Conservation (phyloP, 1,140 invertebrate genomes). For the Caenorhabditis tropicalis region DNA sequence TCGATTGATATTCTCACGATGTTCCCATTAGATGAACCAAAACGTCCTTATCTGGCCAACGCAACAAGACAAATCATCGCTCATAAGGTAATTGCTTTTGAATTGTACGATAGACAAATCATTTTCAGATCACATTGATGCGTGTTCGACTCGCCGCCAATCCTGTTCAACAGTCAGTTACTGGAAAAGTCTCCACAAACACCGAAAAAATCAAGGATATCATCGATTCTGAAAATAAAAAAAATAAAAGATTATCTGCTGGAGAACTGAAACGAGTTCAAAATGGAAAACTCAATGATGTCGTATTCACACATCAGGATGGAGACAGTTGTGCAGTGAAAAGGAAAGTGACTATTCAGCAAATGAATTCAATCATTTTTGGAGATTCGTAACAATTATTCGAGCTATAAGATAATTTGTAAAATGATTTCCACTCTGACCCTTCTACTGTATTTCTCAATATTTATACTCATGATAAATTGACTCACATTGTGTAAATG, state of each 20-base stretch:
- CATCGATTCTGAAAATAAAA: not conserved
- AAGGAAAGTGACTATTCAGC: conserved; percentile 2
- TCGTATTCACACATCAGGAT: not conserved
- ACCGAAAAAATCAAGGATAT: conserved; percentile 15
- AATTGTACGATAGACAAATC: not conserved
- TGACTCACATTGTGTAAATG: not conserved
- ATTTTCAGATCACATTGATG: not conserved
- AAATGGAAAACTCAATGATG: not conserved
- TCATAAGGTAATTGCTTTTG: not conserved
- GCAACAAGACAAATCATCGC: conserved; percentile 7
- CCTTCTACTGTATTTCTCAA: too few species aligned
- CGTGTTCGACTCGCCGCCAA: not conserved
- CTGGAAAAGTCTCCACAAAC: not conserved
- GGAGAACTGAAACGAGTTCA: not conserved
- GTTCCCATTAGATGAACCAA: conserved; percentile 18
- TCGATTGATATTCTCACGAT: conserved; percentile 26
- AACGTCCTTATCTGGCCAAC: not conserved
- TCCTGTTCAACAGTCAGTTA: not conserved
- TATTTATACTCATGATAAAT: not conserved
- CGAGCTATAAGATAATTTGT: not conserved
- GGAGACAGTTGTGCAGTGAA: conserved; percentile 25
- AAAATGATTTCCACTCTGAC: not conserved
- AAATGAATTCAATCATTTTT: not conserved
- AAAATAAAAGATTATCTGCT: not conserved
- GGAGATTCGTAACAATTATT: not conserved